Base-by-base conservation (phyloP, 2,888 invertebrate species). In the Crioceris asparagi region DNA sequence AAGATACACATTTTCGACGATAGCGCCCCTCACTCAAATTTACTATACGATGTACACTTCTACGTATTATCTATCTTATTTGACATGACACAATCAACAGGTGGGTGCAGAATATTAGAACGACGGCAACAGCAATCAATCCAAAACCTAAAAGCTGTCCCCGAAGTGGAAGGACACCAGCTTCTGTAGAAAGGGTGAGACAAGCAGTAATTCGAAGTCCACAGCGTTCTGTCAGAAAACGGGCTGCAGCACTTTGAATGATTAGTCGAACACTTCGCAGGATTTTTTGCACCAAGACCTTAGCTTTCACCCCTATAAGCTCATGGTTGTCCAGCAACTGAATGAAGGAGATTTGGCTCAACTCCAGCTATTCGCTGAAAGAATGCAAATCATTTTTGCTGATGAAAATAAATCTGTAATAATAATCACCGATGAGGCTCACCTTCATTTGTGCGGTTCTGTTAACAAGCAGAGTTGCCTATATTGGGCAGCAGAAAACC, bases 401-500 rank as follows among this genome's bases (percentile, higher is more conserved):
- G 25, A 30, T 8, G 17, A 17, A 15, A 14, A 27, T 19, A 15
- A 35, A 27, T 17, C 25, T 12, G 18, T 39, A 17, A 29, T 39
- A 17, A 21, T 30, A 26, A 30, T 38, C 3, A 36, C 32, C 26
- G 40, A 40, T 40, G 33, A 40, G 36, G 40, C 27, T 29, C 40
- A 40, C 19, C 32, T 40, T 30, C 18, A 40, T 32, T 29, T 38
- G n/a, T 31, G 31, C 31, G 31, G 31, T 31, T 31, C 31, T 31
- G 40, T 43, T n/a, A 47, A 43, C 21, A 41, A 43, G 26, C 42
- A 47, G 33, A 44, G 39, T 29, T 47, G 40, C 35, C 39, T 40
- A 12, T 36, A 39, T 16, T 44, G 44, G 41, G 41, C 38, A 11
- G 23, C 31, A 23, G 37, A 41, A 17, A 43, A 43, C 36, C 40